A percentile compares a stretch with the other conserved stretches of the same genome.
Conservation (phyloP, 1,140 invertebrate species). For the Drosophila ananassae region DNA sequence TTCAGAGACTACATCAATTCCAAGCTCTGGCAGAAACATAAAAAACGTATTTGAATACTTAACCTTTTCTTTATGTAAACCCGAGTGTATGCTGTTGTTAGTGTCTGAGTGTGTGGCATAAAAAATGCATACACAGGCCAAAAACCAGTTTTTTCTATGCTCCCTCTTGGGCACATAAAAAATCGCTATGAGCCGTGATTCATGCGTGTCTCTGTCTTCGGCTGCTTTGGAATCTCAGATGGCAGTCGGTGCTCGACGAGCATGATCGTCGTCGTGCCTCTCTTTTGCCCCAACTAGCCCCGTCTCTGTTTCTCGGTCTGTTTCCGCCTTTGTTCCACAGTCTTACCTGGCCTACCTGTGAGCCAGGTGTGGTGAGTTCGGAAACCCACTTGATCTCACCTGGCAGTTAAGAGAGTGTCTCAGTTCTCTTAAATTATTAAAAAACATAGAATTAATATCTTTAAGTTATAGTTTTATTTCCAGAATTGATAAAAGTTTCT, state of each 20-base stretch:
- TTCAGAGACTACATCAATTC: slow-evolving; percentile 31
- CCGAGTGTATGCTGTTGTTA: neutral
- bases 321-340: slow-evolving; percentile 47
- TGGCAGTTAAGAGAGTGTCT: slow-evolving; percentile 18
- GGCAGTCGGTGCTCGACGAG: slow-evolving; percentile 23
- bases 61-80: slow-evolving; percentile 67
- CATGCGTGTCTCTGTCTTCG: slow-evolving; percentile 63
- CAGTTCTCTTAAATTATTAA: slow-evolving; percentile 54
- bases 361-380: slow-evolving; percentile 45
- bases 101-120: slow-evolving; percentile 18
- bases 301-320: slow-evolving; percentile 12
- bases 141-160: slow-evolving; percentile 77
- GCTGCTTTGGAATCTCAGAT: slow-evolving; percentile 37
- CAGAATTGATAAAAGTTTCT: slow-evolving; percentile 42
- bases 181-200: slow-evolving; percentile 67
- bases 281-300: slow-evolving; percentile 1
- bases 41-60: slow-evolving; percentile 66
- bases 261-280: slow-evolving; percentile 19
- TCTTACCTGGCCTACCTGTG: neutral
- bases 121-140: slow-evolving; percentile 64
- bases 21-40: slow-evolving; percentile 42
- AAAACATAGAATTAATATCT: no score
- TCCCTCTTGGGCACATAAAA: slow-evolving; percentile 39
- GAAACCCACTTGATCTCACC: slow-evolving; percentile 37
- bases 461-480: neutral